Base-by-base conservation (phyloP, 2,797 vertebrate species). In the Melanotaenia trifasciata region DNA sequence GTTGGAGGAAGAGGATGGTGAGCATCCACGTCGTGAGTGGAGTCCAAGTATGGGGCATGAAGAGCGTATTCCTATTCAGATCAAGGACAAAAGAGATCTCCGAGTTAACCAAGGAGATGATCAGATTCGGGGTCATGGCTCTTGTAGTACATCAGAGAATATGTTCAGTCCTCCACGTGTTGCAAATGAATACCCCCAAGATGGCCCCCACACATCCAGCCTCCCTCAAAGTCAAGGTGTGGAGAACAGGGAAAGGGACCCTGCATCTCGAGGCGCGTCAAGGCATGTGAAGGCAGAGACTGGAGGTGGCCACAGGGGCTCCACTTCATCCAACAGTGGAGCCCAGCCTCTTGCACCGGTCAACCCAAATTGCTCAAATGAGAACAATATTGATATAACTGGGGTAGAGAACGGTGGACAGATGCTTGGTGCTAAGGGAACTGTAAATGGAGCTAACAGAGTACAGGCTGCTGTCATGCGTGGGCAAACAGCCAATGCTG, bases 21-120 rank as follows among this genome's bases (percentile, higher is more conserved):
- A 94, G 64, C 92, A 93, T 74, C 93, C 92, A 0, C 85, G 93
- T 0, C 90, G 92, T 0, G 93, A 93, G 79, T 94, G 93, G 93
- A 94, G 93, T 77, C 93, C 93, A 72, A 94, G 93, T 79, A 94
- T 94, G 93, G 93, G 93, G 0, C 93, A 94, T 0, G 92, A 93
- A 40, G 93, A 94, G 74, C 92, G 93, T 2, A 88, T 94, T 63
- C 93, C 93, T 2, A 86, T 93, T 58, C 92, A 90, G 78, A 85
- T 93, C 28, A 94, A 94, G 76, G 93, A 94, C 32, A 94, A 94
- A 50, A 76, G 90, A 60, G 92, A 93, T 35, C 77, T 88, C 20
- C 80, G 90, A 0, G 5, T 77, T 68, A 90, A 75, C 72, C 92
- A 83, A 64, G 92, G 76, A n/a, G 90, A 91, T 0, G 85, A 92